Evolutionary conservation across 1,140 invertebrate genomes (phyloP).

Genomic region (Heliconius congener): DNA sequence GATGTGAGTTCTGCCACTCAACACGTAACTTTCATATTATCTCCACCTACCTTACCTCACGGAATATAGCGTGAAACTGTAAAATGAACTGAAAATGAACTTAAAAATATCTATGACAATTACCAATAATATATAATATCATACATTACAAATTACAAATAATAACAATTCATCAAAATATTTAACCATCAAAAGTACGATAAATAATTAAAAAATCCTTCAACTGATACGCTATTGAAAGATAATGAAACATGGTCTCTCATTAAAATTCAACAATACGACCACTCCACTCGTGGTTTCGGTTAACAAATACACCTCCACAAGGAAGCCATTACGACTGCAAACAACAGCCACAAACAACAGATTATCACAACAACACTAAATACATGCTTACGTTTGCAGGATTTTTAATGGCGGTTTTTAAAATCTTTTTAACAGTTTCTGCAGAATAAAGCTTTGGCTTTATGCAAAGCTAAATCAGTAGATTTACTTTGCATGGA

Average conservation of each 20-base stretch:
- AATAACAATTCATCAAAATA: background rate
- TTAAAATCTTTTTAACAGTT: background rate
- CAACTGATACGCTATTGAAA: constrained; percentile 23
- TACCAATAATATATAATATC: no score
- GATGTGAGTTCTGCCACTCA: no score
- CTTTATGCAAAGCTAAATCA: background rate
- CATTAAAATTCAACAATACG: constrained; percentile 33
- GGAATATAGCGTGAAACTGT: no score
- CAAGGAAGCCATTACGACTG: constrained; percentile 24
- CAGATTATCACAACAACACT: background rate
- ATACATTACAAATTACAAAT: background rate
- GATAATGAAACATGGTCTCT: constrained; percentile 24
- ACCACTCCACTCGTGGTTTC: constrained; percentile 21
- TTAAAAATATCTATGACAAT: no score
- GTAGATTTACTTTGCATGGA: background rate
- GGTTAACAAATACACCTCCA: constrained; percentile 28
- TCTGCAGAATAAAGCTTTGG: background rate
- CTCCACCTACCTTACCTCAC: no score
- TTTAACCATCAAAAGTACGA: background rate
- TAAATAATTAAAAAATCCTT: constrained; percentile 7
- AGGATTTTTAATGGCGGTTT: background rate
- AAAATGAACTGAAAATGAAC: no score
- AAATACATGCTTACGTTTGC: background rate
- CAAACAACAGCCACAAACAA: constrained; percentile 16
- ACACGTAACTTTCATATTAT: no score